Evolutionary conservation across 2,797 vertebrate genomes (phyloP).

Genomic region (Manis crassicaudata): DNA sequence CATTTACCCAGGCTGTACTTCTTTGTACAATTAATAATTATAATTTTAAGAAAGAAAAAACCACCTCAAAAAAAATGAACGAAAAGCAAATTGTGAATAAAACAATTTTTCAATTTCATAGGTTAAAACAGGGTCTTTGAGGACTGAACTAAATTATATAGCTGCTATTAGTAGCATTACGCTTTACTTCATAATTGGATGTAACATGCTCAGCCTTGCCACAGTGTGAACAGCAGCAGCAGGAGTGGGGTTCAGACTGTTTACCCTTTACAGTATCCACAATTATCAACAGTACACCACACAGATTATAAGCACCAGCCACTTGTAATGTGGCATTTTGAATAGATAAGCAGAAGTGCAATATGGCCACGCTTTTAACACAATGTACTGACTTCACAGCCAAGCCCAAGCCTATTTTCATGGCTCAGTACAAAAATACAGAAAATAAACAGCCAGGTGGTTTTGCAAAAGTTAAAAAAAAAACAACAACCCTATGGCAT

Average conservation of each 20-base stretch:
- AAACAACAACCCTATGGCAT: not conserved
- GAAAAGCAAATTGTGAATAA: slow-evolving; percentile 88
- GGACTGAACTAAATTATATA: slow-evolving; percentile 87
- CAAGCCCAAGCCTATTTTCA: slow-evolving; percentile 76
- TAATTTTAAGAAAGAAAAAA: slow-evolving; percentile 86
- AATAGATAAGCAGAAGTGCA: slow-evolving; percentile 88
- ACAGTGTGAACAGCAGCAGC: slow-evolving; percentile 83
- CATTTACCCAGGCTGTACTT: slow-evolving; percentile 81
- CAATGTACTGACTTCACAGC: slow-evolving; percentile 80
- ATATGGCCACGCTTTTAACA: slow-evolving; percentile 83
- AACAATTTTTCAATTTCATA: slow-evolving; percentile 89
- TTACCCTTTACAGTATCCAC: slow-evolving; percentile 90
- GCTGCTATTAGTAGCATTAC: slow-evolving; percentile 88
- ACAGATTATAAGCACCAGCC: slow-evolving; percentile 88
- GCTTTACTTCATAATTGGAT: slow-evolving; percentile 89
- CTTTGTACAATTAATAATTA: slow-evolving; percentile 87
- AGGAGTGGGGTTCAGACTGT: slow-evolving; percentile 88
- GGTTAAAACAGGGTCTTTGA: slow-evolving; percentile 86
- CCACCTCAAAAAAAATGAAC: slow-evolving; percentile 84
- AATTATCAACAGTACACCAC: slow-evolving; percentile 88
- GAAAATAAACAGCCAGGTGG: slow-evolving; percentile 27
- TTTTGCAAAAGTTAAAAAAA: slow-evolving; percentile 45
- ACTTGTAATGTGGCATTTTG: slow-evolving; percentile 88
- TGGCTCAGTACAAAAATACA: slow-evolving; percentile 61
- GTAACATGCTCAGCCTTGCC: slow-evolving; percentile 85